These are phyloP conservation scores for Pionites leucogaster DNA, from an alignment of 2,113 vertebrate genomes.

Conservation along the genomic window DNA sequence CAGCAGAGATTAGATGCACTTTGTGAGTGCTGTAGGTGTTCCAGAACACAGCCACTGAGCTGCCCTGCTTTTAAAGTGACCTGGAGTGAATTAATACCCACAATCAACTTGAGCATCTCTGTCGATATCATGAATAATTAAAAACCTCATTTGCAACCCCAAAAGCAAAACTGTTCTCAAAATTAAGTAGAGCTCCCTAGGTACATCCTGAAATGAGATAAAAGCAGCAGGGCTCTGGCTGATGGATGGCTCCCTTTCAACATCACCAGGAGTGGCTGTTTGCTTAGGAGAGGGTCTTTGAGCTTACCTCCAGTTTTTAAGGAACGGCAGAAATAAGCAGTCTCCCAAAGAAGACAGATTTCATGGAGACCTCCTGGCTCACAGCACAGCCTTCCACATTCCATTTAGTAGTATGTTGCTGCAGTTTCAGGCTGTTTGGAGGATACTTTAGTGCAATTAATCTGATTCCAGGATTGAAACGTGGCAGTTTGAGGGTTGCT, in stretches of 20 bases:
- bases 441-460: neutral
- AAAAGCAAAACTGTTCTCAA: constrained; percentile 36
- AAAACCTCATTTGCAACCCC: constrained; percentile 38
- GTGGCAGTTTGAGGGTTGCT: neutral
- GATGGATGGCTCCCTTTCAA: constrained; percentile 35
- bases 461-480: neutral
- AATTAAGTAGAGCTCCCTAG: constrained; percentile 42
- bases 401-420: neutral
- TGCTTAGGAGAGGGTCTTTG: constrained; percentile 31
- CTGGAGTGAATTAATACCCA: neutral
- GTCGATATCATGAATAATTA: constrained; percentile 27
- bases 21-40: neutral
- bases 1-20: neutral
- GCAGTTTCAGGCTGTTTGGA: neutral
- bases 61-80: neutral
- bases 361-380: neutral
- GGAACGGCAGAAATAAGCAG: neutral
- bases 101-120: neutral
- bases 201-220: constrained; percentile 10
- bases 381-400: neutral
- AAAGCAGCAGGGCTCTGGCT: constrained; percentile 29
- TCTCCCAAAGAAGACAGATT: neutral
- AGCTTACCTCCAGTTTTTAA: neutral
- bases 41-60: neutral
- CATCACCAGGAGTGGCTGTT: neutral